A percentile compares a stretch with the other conserved stretches of the same genome.
phyloP scores from a whole-genome alignment of 2,888 invertebrate genomes.

The Melanotus villosus region DNA sequence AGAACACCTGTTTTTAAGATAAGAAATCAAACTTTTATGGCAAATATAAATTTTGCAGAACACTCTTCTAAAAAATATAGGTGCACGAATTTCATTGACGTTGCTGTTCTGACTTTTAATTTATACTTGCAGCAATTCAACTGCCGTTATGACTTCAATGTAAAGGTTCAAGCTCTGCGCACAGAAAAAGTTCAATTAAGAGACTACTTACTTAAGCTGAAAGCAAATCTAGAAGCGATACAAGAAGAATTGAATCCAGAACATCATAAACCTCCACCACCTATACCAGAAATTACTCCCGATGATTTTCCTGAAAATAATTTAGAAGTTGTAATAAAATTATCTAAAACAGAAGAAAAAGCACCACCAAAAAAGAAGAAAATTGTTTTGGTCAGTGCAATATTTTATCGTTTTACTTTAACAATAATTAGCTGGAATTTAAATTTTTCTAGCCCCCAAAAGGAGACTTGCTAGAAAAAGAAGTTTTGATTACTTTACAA shows the following conservation, averaged over 20 bases:
- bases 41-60: too few relatives aligned
- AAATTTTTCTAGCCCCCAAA: constrained; percentile 23
- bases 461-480: constrained; percentile 51
- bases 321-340: constrained; percentile 56
- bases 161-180: constrained; percentile 66
- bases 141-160: constrained; percentile 70
- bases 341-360: neutral
- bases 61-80: too few relatives aligned
- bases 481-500: constrained; percentile 50
- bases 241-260: constrained; percentile 74
- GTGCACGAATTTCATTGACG: too few relatives aligned
- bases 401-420: too few relatives aligned
- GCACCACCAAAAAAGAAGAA: too few relatives aligned
- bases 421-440: too few relatives aligned
- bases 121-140: constrained; percentile 68
- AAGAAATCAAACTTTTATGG: too few relatives aligned
- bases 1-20: too few relatives aligned
- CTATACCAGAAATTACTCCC: constrained; percentile 69
- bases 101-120: too few relatives aligned
- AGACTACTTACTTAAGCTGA: constrained; percentile 61
- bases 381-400: too few relatives aligned
- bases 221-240: constrained; percentile 69
- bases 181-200: constrained; percentile 67
- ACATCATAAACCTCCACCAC: constrained; percentile 67
- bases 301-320: constrained; percentile 75